Evolutionary conservation across 2,113 vertebrate genomes (phyloP).

Genomic region (Neotragus pygmaeus): DNA sequence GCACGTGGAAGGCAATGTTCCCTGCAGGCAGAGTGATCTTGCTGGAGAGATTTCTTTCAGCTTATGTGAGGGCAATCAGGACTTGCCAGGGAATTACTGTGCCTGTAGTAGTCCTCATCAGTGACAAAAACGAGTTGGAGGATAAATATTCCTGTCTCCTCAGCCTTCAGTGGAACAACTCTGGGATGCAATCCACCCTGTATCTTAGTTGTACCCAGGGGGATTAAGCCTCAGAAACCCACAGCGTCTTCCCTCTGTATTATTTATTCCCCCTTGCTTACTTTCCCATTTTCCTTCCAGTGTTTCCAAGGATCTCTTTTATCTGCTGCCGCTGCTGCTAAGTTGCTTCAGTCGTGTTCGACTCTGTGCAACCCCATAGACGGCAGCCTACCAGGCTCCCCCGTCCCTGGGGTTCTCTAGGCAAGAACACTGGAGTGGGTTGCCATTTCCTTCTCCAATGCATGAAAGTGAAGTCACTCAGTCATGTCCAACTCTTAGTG

Average conservation of each 20-base stretch:
- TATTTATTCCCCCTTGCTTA: not conserved
- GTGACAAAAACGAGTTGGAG: not conserved
- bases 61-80: not conserved
- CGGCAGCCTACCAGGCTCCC: accelerated
- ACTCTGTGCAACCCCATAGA: no score
- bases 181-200: not conserved
- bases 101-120: not conserved
- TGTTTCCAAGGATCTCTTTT: not conserved
- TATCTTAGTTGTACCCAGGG: not conserved
- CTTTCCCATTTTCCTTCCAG: not conserved
- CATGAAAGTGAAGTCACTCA: no score
- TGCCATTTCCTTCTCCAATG: no score
- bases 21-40: not conserved
- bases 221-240: not conserved
- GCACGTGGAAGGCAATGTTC: not conserved
- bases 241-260: not conserved
- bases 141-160: not conserved
- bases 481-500: no score
- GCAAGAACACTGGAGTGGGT: no score
- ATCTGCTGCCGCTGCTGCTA: not conserved
- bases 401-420: no score
- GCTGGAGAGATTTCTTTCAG: not conserved
- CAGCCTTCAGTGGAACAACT: not conserved
- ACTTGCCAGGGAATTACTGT: not conserved
- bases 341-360: no score